Percentiles rank a stretch among this genome's conserved stretches.
These are phyloP conservation scores for Xanthostigma xanthostigma DNA, from an alignment of 2,888 invertebrate genomes.

Conservation along the genomic window DNA sequence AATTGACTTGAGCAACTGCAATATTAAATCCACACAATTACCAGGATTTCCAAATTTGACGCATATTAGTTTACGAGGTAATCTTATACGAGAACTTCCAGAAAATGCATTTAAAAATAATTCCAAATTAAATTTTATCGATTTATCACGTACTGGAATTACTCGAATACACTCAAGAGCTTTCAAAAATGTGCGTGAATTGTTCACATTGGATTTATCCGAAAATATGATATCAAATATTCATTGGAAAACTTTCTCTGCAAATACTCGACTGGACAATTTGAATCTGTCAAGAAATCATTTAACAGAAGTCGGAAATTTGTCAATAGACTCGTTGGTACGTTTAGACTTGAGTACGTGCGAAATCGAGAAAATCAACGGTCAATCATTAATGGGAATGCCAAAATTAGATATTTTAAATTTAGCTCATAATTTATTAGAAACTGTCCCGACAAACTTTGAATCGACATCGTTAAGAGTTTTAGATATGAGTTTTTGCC, in stretches of 20 bases:
- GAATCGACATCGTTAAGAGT: constrained; percentile 42
- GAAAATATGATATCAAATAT: constrained; percentile 48
- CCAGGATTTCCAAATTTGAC: constrained; percentile 45
- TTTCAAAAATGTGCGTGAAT: constrained; percentile 39
- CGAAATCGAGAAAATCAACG: constrained; percentile 43
- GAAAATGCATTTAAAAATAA: constrained; percentile 46
- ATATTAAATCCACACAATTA: constrained; percentile 40
- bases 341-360: constrained; percentile 47
- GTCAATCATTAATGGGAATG: constrained; percentile 40
- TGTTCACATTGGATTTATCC: constrained; percentile 51
- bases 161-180: constrained; percentile 41
- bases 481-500: constrained; percentile 43
- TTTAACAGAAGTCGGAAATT: constrained; percentile 38
- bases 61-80: constrained; percentile 42
- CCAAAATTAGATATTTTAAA: constrained; percentile 43
- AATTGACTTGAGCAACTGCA: constrained; percentile 46
- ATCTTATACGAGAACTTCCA: constrained; percentile 42
- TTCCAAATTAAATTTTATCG: constrained; percentile 40
- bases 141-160: constrained; percentile 51
- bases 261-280: constrained; percentile 41
- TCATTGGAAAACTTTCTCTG: constrained; percentile 40
- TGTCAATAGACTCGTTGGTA: constrained; percentile 40
- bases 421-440: constrained; percentile 50
- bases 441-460: constrained; percentile 43
- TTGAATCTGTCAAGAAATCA: constrained; percentile 53